Evolutionary conservation across 1,140 invertebrate genomes (phyloP).

Genomic region (Diploscapter pachys): DNA sequence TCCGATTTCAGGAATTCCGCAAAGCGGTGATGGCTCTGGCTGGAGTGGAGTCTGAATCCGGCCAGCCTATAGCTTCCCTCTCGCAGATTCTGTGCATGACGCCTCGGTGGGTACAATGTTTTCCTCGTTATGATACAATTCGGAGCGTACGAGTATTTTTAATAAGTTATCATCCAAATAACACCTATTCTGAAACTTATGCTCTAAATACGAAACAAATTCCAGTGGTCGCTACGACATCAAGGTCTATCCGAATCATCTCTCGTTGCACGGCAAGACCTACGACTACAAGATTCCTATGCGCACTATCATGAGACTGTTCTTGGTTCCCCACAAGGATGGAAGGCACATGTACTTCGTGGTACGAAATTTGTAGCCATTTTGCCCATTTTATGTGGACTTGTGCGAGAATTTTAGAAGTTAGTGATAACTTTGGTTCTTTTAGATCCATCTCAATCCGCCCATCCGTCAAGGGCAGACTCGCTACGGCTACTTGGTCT

Average conservation of each 20-base stretch:
- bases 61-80: conserved; percentile 94
- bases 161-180: no score
- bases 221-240: conserved; percentile 96
- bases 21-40: conserved; percentile 90
- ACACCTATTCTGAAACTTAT: no score
- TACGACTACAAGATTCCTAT: conserved; percentile 99
- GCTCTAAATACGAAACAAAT: conserved; percentile 31
- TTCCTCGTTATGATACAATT: no score
- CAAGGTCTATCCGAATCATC: conserved; percentile 93
- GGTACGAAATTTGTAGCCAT: conserved; percentile 61
- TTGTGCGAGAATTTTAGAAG: no score
- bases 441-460: conserved; percentile 83
- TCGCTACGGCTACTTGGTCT: conserved; percentile 83
- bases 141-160: no score
- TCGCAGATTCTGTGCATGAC: conserved; percentile 94
- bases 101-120: conserved; percentile 71
- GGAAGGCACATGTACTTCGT: conserved; percentile 97
- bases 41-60: conserved; percentile 92
- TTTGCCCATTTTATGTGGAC: neutral
- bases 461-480: conserved; percentile 99
- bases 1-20: conserved; percentile 71
- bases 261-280: conserved; percentile 98
- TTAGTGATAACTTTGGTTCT: conserved; percentile 5
- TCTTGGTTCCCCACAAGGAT: conserved; percentile 93
- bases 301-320: conserved; percentile 86